Evolutionary conservation across 2,113 vertebrate species (phyloP).

Genomic region (Caranx ignobilis): DNA sequence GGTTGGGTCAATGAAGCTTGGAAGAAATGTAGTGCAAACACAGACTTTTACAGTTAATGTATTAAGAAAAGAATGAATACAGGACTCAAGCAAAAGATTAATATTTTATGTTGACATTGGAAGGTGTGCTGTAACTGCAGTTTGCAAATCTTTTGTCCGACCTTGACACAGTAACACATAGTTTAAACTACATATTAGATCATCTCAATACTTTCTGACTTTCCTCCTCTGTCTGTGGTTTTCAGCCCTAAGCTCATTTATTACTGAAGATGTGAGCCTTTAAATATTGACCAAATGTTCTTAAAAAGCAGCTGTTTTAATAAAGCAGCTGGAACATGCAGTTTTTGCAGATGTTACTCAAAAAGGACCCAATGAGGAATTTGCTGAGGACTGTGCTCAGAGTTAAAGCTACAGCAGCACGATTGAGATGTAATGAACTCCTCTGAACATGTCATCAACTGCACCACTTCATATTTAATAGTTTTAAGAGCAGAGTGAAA

Average conservation of each 20-base stretch:
- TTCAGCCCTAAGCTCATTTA: background rate
- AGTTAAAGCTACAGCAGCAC: background rate
- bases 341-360: too few relatives aligned
- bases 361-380: background rate
- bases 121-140: background rate
- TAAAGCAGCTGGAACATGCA: too few relatives aligned
- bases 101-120: background rate
- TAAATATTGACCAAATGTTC: background rate
- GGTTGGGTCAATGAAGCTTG: background rate
- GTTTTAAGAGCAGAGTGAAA: conserved; percentile 12
- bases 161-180: background rate
- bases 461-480: background rate
- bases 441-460: background rate
- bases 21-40: too few relatives aligned
- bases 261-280: background rate
- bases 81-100: background rate
- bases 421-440: background rate
- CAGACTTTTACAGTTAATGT: background rate
- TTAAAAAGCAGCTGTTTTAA: too few relatives aligned
- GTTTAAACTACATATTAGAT: background rate
- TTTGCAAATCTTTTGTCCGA: conserved; percentile 7
- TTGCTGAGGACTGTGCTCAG: background rate
- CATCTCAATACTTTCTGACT: background rate
- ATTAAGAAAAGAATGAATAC: background rate
- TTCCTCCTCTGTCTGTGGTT: background rate